phyloP scores from a whole-genome alignment of 2,888 invertebrate genomes.

The Uloborus plumipes region DNA sequence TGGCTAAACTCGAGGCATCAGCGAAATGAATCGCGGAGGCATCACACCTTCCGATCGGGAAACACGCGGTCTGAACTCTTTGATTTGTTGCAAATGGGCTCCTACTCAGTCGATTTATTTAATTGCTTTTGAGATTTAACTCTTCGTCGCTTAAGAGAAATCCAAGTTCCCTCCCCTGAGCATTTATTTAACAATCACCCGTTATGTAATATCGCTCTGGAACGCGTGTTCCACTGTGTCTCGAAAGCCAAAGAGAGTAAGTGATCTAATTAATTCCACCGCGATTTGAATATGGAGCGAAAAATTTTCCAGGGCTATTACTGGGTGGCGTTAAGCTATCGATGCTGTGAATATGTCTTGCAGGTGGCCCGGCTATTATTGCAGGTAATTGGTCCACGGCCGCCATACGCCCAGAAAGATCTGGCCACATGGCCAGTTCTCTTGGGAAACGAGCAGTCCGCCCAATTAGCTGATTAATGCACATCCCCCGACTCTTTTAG shows the following conservation, averaged over 20 bases:
- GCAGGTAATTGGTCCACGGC: slow-evolving; percentile 39
- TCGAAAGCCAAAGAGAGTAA: slow-evolving; percentile 15
- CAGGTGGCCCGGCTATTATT: slow-evolving; percentile 46
- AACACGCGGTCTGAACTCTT: no score
- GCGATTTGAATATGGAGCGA: slow-evolving; percentile 51
- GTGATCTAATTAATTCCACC: slow-evolving; percentile 56
- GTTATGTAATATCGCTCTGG: slow-evolving; percentile 32
- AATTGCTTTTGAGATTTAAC: slow-evolving; percentile 11
- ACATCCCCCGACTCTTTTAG: not conserved
- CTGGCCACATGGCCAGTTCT: slow-evolving; percentile 38
- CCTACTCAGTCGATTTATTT: slow-evolving; percentile 12
- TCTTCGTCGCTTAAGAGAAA: slow-evolving; percentile 6
- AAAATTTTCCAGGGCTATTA: slow-evolving; percentile 53
- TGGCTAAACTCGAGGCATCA: no score
- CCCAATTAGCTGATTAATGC: slow-evolving; percentile 52
- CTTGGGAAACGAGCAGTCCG: slow-evolving; percentile 14
- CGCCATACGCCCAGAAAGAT: slow-evolving; percentile 3
- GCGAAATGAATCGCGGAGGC: no score
- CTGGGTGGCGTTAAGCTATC: slow-evolving; percentile 35
- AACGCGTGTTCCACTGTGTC: slow-evolving; percentile 12
- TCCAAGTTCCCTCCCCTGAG: slow-evolving; percentile 21
- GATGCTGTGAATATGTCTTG: slow-evolving; percentile 25
- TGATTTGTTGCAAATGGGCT: no score
- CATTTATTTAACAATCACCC: slow-evolving; percentile 44
- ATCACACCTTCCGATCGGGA: no score